Percentiles rank a stretch among this genome's conserved stretches.
These are phyloP conservation scores for Papilio xuthus DNA, from an alignment of 1,140 invertebrate species.

Conservation along the genomic window DNA sequence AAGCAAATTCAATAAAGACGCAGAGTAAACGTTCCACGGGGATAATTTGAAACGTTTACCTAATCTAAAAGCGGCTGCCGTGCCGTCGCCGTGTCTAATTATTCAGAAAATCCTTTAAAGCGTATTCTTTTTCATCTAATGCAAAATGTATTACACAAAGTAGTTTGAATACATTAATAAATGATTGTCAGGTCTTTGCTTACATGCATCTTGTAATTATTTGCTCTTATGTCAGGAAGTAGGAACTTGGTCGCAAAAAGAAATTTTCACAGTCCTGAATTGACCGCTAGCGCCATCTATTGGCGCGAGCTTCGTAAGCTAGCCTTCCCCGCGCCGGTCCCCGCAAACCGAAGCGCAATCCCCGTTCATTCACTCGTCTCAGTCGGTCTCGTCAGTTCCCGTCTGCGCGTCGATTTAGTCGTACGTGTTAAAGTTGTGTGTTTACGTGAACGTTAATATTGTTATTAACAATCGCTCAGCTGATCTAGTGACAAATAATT, in stretches of 20 bases:
- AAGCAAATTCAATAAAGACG: slow-evolving; percentile 56
- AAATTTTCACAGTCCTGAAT: slow-evolving; percentile 17
- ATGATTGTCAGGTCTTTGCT: not conserved
- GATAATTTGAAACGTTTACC: slow-evolving; percentile 72
- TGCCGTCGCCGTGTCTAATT: slow-evolving; percentile 51
- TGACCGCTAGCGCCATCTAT: slow-evolving; percentile 65
- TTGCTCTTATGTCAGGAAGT: not conserved
- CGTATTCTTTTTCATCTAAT: not conserved
- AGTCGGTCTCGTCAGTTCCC: slow-evolving; percentile 60
- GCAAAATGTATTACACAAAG: not conserved
- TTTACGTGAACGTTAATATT: slow-evolving; percentile 66
- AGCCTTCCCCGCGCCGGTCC: slow-evolving; percentile 45
- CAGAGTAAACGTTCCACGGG: slow-evolving; percentile 64
- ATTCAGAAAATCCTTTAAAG: slow-evolving; percentile 48
- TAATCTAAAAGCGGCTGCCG: slow-evolving; percentile 61
- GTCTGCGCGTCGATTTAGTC: slow-evolving; percentile 53
- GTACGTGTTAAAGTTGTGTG: slow-evolving; percentile 40
- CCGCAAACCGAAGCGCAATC: slow-evolving; percentile 47
- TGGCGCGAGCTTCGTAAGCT: slow-evolving; percentile 26
- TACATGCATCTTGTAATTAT: not conserved
- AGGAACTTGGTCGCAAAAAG: slow-evolving; percentile 3
- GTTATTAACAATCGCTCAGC: slow-evolving; percentile 77
- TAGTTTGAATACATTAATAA: not conserved
- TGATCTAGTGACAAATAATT: slow-evolving; percentile 67
- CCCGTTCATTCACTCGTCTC: slow-evolving; percentile 65